Percentiles rank a stretch among this genome's conserved stretches.
These are phyloP conservation scores for Grus americana DNA, from an alignment of 2,113 vertebrate species.

Conservation along the genomic window DNA sequence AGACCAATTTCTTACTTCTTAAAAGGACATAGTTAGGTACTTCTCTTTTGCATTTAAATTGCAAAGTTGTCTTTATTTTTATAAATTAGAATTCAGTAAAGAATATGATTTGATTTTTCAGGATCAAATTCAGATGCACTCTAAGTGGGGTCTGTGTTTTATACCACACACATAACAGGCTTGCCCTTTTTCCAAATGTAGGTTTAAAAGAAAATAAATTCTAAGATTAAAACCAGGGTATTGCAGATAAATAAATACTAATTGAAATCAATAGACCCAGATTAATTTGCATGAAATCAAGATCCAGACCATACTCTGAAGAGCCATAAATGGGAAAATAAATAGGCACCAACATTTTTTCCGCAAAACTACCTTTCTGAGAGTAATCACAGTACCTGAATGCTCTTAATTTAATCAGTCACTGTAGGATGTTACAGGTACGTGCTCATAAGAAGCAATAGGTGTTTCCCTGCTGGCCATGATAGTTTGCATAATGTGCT, in stretches of 20 bases:
- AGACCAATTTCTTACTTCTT: neutral
- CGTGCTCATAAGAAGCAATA: constrained; percentile 46
- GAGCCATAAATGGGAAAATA: neutral
- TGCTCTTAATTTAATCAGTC: constrained; percentile 41
- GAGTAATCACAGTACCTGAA: constrained; percentile 24
- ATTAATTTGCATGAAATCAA: neutral
- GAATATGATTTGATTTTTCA: neutral
- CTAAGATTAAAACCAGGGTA: neutral
- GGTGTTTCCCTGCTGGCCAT: constrained; percentile 29
- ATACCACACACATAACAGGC: neutral
- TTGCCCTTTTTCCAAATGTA: neutral
- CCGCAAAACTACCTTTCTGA: constrained; percentile 4
- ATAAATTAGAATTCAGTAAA: neutral
- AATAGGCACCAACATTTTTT: neutral
- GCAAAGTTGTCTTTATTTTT: neutral
- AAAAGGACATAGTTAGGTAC: neutral
- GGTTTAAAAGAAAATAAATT: neutral
- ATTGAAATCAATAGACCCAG: neutral
- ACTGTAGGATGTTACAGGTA: constrained; percentile 38
- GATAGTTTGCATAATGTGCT: constrained; percentile 33
- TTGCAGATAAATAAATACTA: neutral
- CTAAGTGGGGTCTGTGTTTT: neutral
- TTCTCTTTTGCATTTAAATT: neutral
- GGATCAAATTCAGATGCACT: neutral
- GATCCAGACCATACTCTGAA: neutral